These are phyloP conservation scores for Pagrus major DNA, from an alignment of 2,113 vertebrate species.

Conservation along the genomic window DNA sequence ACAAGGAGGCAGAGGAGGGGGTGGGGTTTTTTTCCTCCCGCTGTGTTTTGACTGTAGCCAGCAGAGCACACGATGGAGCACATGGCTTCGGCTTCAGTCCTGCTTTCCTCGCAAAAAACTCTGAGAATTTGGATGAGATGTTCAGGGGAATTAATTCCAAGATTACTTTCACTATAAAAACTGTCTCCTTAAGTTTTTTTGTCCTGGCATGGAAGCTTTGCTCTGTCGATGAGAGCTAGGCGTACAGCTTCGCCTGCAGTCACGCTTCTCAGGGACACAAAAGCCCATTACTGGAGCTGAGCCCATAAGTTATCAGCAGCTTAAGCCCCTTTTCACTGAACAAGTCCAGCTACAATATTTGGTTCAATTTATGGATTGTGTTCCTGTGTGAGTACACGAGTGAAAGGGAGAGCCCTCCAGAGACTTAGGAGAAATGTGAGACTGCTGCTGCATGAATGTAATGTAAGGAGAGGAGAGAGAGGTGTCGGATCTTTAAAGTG, in stretches of 20 bases:
- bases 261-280: constrained; percentile 73
- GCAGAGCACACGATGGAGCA: constrained; percentile 46
- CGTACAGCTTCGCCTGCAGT: constrained; percentile 50
- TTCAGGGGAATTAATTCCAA: constrained; percentile 32
- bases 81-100: constrained; percentile 24
- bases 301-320: constrained; percentile 66
- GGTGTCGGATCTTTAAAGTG: background rate
- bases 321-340: constrained; percentile 67
- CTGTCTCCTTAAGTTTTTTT: constrained; percentile 37
- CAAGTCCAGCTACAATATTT: constrained; percentile 59
- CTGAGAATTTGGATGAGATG: background rate
- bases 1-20: background rate
- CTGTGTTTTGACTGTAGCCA: constrained; percentile 63
- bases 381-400: constrained; percentile 33
- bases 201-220: constrained; percentile 12
- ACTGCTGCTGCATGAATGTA: background rate
- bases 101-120: constrained; percentile 4
- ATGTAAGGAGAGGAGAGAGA: background rate
- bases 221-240: constrained; percentile 21
- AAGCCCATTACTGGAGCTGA: constrained; percentile 76
- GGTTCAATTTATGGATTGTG: constrained; percentile 51
- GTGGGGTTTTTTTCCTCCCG: background rate
- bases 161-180: constrained; percentile 35
- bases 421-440: constrained; percentile 22
- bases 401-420: constrained; percentile 19